Conservation (phyloP, 2,797 vertebrate genomes). For the Petrocephalus sullivani region DNA sequence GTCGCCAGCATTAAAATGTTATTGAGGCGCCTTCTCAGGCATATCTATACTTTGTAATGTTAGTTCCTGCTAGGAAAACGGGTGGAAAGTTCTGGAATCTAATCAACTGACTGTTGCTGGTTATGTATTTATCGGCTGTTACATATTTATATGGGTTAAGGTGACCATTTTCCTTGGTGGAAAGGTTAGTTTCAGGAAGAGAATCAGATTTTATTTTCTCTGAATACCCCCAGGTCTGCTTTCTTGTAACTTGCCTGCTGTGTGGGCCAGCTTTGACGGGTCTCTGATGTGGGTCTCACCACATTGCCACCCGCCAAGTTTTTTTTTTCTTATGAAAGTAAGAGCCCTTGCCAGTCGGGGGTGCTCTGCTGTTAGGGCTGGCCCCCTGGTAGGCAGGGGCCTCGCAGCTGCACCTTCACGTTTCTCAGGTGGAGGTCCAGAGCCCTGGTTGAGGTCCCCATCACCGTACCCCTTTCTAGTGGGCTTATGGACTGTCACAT, state of each 20-base stretch:
- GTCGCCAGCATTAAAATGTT: slow-evolving; percentile 68
- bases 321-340: not conserved
- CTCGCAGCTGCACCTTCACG: slow-evolving; percentile 29
- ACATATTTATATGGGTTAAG: slow-evolving; percentile 11
- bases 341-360: not conserved
- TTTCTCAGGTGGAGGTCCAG: slow-evolving; percentile 34
- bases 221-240: not conserved
- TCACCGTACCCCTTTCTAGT: not conserved
- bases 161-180: not conserved
- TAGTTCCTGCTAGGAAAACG: slow-evolving; percentile 35
- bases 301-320: not conserved
- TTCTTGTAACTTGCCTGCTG: not conserved
- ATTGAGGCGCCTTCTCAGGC: slow-evolving; percentile 55
- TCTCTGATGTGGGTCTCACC: not conserved
- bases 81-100: slow-evolving; percentile 43
- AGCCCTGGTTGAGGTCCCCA: not conserved
- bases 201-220: not conserved
- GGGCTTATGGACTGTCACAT: slow-evolving; percentile 45
- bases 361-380: not conserved
- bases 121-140: slow-evolving; percentile 40
- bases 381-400: not conserved
- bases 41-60: slow-evolving; percentile 42
- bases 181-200: not conserved
- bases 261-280: not conserved
- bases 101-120: slow-evolving; percentile 49